Base-by-base conservation (phyloP, 2,113 vertebrate genomes). In the Ascaphus truei region DNA sequence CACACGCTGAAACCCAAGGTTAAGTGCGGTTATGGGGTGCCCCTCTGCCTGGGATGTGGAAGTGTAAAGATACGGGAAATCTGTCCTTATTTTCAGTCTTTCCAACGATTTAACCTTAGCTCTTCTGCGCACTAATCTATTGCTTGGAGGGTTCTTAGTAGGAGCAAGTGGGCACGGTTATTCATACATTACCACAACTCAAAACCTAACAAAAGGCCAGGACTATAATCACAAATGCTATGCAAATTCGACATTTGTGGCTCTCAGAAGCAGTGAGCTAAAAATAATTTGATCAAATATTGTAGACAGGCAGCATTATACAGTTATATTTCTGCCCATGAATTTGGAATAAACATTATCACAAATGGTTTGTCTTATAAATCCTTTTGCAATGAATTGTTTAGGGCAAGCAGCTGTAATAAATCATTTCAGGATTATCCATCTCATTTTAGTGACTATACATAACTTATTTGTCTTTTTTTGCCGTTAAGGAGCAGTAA, bases 321-420 rank as follows among this genome's bases (percentile, higher is more conserved):
- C 29, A 26, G 63, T 66, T 66, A 66, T 66, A 66, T 66, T 66
- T 20, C 50, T 66, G 63, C 39, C 63, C 63, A 55, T 66, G 63
- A 36, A 66, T 66, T 56, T 55, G 63, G 50, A 66, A 66, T 66
- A 66, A 66, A 66, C 63, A 66, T 55, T 66, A 66, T 66, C 50
- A 39, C 63, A 66, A 66, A 45, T 66, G 63, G 63, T 66, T 7
- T 9, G 25, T 71, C 29, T 62, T 25, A 75, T 18, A 73, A 78
- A 76, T 72, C 13, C 30, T 73, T 72, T 53, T 8, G 71, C 48
- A 75, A 66, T 56, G 0, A 1, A 57, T 12, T 43, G 76, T 62
- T 15, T 65, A 72, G 52, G 3, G 26, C 66, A 48, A 78, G 31
- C 23, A 75, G 22, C 45, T 33, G 23, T 29, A 74, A 50, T 11